These are phyloP conservation scores for Daktulosphaira vitifoliae DNA, from an alignment of 1,140 invertebrate species.

Conservation along the genomic window DNA sequence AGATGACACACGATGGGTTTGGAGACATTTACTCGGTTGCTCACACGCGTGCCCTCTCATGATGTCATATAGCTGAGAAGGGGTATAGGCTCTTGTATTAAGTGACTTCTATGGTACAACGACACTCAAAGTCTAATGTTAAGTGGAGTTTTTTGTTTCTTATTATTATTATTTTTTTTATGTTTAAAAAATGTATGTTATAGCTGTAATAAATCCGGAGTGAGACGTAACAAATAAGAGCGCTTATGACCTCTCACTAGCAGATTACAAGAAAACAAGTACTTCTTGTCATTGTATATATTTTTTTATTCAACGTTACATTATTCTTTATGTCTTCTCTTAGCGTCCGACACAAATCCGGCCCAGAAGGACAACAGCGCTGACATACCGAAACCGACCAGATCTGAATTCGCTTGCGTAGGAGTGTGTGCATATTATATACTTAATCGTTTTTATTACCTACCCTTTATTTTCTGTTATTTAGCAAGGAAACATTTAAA, in stretches of 20 bases:
- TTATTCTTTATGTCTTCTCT: constrained; percentile 18
- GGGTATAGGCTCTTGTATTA: constrained; percentile 14
- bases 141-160: constrained; percentile 29
- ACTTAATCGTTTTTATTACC: too few species aligned
- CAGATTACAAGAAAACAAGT: constrained; percentile 30
- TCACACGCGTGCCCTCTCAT: too few species aligned
- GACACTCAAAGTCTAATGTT: constrained; percentile 21
- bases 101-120: constrained; percentile 19
- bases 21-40: too few species aligned
- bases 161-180: constrained; percentile 1
- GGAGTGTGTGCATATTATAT: too few species aligned
- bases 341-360: background rate
- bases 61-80: background rate
- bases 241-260: constrained; percentile 24
- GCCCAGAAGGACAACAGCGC: background rate
- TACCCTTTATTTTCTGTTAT: background rate
- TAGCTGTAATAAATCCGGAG: constrained; percentile 31
- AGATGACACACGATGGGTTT: background rate
- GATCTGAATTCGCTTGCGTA: background rate
- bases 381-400: background rate
- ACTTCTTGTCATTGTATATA: constrained; percentile 24
- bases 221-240: constrained; percentile 24
- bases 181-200: constrained; percentile 31
- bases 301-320: constrained; percentile 12
- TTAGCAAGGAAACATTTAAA: background rate